phyloP scores from a whole-genome alignment of 2,888 invertebrate genomes.

The Macrophya alboannulata region DNA sequence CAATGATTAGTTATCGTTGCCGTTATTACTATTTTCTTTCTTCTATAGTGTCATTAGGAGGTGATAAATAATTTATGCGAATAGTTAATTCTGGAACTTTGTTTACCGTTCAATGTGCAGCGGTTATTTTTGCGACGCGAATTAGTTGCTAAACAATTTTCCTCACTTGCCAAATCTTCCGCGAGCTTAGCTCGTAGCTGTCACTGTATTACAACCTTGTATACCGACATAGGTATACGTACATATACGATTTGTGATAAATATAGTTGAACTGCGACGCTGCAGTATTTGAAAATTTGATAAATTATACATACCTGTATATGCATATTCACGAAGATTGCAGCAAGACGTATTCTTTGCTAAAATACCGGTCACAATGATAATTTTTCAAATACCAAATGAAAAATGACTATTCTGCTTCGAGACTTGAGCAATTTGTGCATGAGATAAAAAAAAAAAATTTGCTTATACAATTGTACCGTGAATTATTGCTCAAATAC shows the following conservation, averaged over 20 bases:
- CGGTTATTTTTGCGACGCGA: not conserved
- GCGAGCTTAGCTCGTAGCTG: not conserved
- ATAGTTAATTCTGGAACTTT: not conserved
- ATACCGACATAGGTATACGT: not conserved
- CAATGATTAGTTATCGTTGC: not conserved
- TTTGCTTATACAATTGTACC: not conserved
- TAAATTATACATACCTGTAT: too few species aligned
- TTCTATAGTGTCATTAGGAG: not conserved
- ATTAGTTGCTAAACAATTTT: constrained; percentile 1
- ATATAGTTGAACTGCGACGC: constrained; percentile 26
- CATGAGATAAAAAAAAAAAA: not conserved
- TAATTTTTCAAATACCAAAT: not conserved
- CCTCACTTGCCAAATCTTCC: constrained; percentile 10
- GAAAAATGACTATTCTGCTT: not conserved
- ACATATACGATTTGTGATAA: not conserved
- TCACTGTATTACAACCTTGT: not conserved
- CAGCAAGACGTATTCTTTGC: not conserved
- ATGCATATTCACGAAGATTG: not conserved
- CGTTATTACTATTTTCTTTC: not conserved
- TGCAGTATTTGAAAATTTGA: constrained; percentile 11
- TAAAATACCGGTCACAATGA: not conserved
- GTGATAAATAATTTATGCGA: not conserved
- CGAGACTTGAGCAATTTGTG: not conserved
- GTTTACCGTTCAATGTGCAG: not conserved
- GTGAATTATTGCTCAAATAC: not conserved